phyloP scores from a whole-genome alignment of 1,140 invertebrate species.

The Carposina sasakii region DNA sequence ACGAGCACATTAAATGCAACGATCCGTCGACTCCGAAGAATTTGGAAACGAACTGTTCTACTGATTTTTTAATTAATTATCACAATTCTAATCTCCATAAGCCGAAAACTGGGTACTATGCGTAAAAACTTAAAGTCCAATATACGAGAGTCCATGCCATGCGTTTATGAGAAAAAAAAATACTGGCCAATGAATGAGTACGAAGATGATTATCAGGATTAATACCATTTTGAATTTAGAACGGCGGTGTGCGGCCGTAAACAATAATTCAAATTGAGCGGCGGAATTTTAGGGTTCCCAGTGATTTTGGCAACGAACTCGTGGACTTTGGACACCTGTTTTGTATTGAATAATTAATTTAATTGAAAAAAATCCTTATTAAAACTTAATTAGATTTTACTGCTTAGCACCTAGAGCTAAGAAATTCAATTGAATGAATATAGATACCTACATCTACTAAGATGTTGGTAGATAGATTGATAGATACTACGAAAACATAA shows the following conservation, averaged over 20 bases:
- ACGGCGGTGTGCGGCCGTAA: slow-evolving; percentile 43
- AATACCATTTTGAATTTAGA: slow-evolving; percentile 61
- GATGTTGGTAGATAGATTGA: slow-evolving; percentile 11
- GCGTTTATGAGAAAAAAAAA: slow-evolving; percentile 59
- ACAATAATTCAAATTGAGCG: slow-evolving; percentile 52
- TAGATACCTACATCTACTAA: too few species aligned
- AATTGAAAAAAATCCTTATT: too few species aligned
- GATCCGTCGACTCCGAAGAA: slow-evolving; percentile 42
- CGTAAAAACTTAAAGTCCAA: slow-evolving; percentile 21
- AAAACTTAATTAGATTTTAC: too few species aligned
- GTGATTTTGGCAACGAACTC: slow-evolving; percentile 35
- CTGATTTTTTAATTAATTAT: slow-evolving; percentile 65
- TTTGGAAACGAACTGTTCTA: slow-evolving; percentile 53
- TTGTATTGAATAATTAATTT: too few species aligned
- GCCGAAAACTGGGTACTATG: too few species aligned
- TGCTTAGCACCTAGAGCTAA: too few species aligned
- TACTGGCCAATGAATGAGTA: slow-evolving; percentile 51
- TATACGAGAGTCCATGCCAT: slow-evolving; percentile 14
- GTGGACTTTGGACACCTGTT: too few species aligned
- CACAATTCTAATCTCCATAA: slow-evolving; percentile 49
- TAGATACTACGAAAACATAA: slow-evolving; percentile 9
- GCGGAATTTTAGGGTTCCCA: slow-evolving; percentile 52
- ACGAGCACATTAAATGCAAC: slow-evolving; percentile 22
- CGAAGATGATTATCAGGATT: slow-evolving; percentile 53
- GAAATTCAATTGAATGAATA: too few species aligned